A percentile compares a stretch with the other conserved stretches of the same genome.
phyloP scores from a whole-genome alignment of 2,888 invertebrate species.

The Dicyrtomina minuta region DNA sequence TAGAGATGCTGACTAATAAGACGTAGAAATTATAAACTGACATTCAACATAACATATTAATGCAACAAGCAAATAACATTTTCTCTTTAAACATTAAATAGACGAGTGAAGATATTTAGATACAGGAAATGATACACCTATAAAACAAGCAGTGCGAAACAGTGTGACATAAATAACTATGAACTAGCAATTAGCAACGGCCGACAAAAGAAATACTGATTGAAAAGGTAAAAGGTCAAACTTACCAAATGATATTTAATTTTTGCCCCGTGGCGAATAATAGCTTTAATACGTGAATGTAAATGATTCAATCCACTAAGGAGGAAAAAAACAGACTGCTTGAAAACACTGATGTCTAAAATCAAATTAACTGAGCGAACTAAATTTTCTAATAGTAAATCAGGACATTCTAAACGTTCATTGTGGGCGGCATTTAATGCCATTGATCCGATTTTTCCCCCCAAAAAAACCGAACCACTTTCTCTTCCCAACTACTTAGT shows the following conservation, averaged over 20 bases:
- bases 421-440: conserved; percentile 49
- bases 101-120: too few species aligned
- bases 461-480: neutral
- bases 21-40: too few species aligned
- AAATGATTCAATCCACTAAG: conserved; percentile 43
- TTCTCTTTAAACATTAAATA: too few species aligned
- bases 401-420: conserved; percentile 47
- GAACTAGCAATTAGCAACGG: too few species aligned
- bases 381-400: conserved; percentile 43
- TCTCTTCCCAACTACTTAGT: neutral
- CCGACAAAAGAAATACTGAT: too few species aligned
- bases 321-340: conserved; percentile 47
- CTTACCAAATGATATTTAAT: conserved; percentile 49
- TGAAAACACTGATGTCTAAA: conserved; percentile 45
- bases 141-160: too few species aligned
- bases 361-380: conserved; percentile 45
- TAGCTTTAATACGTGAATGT: conserved; percentile 44
- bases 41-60: too few species aligned
- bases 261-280: conserved; percentile 50
- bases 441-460: conserved; percentile 46
- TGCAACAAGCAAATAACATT: too few species aligned
- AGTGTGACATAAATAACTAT: too few species aligned
- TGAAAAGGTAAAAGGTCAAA: too few species aligned
- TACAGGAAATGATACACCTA: too few species aligned
- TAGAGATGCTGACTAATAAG: too few species aligned